Evolutionary conservation across 2,797 vertebrate genomes (phyloP), one percentile per base, ranked within the genome.

Genomic region (Momotus momota): DNA sequence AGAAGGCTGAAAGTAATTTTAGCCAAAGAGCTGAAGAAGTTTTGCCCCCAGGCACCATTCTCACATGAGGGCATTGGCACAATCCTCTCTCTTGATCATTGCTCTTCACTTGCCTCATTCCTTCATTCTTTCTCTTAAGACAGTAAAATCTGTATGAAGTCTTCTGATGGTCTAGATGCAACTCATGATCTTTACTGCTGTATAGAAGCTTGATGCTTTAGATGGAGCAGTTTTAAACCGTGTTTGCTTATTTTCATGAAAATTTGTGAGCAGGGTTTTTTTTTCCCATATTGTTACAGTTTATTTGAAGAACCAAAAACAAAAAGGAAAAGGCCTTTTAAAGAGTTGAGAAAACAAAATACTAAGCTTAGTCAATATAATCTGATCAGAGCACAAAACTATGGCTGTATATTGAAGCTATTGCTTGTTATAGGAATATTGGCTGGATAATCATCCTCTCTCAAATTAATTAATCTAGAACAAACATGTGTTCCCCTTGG

Each of bases 61-160:
- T 22, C 11, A 40, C 11, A 16, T 1, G 1, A 84, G 9, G 14
- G 4, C 21, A 31, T 16, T 7, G 1, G 12, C 7, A 58, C 8
- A 62, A 51, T 17, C 7, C 22, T 33, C 3, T 81, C 5, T 67
- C 27, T 27, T 73, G 19, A 5, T 33, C 69, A 33, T 10, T 49
- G 15, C 7, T 35, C 26, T 88, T 75, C n/a, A n/a, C 8, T 6
- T 16, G 9, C 12, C 25, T 77, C 23, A 41, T 49, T 75, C 75
- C n/a, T 61, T 61, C 0, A 0, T 6, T 66, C 35, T 79, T 91
- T 29, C 58, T 80, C 43, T 82, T 77, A 27, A 71, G 19, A 58
- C 15, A 19, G 15, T 25, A 64, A 52, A 49, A 85, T 21, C 20
- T 16, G 12, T 33, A 22, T 46, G 38, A 94, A 72, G 52, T 65